Evolutionary conservation across 1,140 invertebrate species (phyloP).

Genomic region (Bombus terrestris): DNA sequence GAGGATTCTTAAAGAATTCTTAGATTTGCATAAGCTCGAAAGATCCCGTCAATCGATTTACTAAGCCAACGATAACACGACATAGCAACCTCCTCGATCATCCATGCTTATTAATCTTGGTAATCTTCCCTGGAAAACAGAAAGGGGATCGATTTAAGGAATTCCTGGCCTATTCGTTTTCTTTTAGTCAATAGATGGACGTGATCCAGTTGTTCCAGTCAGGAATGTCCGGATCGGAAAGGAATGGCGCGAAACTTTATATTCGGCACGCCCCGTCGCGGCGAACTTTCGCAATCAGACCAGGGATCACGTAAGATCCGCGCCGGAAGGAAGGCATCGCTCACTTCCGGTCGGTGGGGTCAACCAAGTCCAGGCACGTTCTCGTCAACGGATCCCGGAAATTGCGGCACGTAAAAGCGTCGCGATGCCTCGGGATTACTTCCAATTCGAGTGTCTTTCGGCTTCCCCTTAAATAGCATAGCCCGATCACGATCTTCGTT

Average conservation of each 20-base stretch:
- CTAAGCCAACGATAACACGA: neutral
- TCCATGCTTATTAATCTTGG: neutral
- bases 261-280: conserved; percentile 27
- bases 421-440: conserved; percentile 44
- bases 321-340: conserved; percentile 55
- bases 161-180: neutral
- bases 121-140: neutral
- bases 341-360: conserved; percentile 54
- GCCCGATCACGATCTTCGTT: neutral
- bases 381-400: conserved; percentile 61
- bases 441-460: conserved; percentile 47
- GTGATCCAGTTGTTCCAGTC: neutral
- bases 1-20: neutral
- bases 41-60: neutral
- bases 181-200: neutral
- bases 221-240: conserved; percentile 7
- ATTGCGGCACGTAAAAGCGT: conserved; percentile 64
- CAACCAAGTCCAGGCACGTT: conserved; percentile 60
- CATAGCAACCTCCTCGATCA: neutral
- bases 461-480: conserved; percentile 10
- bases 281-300: conserved; percentile 68
- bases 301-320: conserved; percentile 62
- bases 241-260: conserved; percentile 12
- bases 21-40: neutral
- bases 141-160: neutral